Evolutionary conservation across 2,888 invertebrate species (phyloP).

Genomic region (Gymnosoma rotundatum): DNA sequence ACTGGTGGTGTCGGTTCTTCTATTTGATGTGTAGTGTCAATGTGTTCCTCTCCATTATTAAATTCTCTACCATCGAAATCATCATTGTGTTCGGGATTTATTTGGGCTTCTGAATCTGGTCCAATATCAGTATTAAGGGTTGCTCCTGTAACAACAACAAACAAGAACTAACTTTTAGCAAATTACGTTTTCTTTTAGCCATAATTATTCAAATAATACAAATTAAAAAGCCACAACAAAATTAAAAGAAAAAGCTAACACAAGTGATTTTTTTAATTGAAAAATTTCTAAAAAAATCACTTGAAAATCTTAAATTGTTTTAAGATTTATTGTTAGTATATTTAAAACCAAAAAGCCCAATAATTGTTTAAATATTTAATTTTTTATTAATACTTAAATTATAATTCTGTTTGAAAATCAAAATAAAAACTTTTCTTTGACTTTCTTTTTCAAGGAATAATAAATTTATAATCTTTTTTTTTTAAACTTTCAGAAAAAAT

Average conservation of each 20-base stretch:
- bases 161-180: constrained; percentile 83
- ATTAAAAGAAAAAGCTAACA: constrained; percentile 3
- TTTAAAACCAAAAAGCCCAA: constrained; percentile 61
- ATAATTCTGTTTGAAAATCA: background rate
- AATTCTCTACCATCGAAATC: constrained; percentile 83
- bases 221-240: constrained; percentile 42
- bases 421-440: background rate
- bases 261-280: constrained; percentile 1
- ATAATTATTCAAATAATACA: constrained; percentile 48
- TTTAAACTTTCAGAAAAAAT: constrained; percentile 8
- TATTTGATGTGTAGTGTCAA: constrained; percentile 81
- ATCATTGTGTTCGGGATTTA: constrained; percentile 84
- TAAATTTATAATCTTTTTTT: background rate
- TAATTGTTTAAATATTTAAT: background rate
- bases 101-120: constrained; percentile 85
- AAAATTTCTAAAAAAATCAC: constrained; percentile 3
- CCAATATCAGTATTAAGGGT: constrained; percentile 85
- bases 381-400: constrained; percentile 15
- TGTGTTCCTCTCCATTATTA: constrained; percentile 80
- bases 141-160: constrained; percentile 86
- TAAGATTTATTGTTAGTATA: constrained; percentile 56
- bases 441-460: background rate
- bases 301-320: background rate
- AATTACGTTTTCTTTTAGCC: constrained; percentile 66
- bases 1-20: constrained; percentile 81